phyloP scores from a whole-genome alignment of 2,888 invertebrate genomes.

The Galeopsomyia nigrocyanea region DNA sequence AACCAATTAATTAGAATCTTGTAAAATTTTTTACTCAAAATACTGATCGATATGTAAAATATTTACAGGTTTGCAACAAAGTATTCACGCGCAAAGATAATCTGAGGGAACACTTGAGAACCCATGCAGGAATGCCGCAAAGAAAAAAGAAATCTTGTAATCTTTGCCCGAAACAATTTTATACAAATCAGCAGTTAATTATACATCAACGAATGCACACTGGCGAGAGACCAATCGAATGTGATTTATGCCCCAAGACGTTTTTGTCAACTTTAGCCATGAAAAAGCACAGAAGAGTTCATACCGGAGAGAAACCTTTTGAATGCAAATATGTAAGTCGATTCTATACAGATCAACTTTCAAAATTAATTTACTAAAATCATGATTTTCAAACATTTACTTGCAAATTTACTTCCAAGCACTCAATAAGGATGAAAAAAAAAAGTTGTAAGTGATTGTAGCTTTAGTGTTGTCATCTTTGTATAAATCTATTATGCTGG shows the following conservation, averaged over 20 bases:
- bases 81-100: constrained; percentile 79
- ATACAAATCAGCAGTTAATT: constrained; percentile 66
- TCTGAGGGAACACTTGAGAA: constrained; percentile 78
- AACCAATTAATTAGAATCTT: constrained; percentile 11
- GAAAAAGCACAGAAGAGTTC: constrained; percentile 77
- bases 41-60: constrained; percentile 9
- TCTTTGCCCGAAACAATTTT: constrained; percentile 78
- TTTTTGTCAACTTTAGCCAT: constrained; percentile 83
- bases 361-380: constrained; percentile 11
- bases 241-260: constrained; percentile 80
- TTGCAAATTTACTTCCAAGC: constrained; percentile 60
- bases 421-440: constrained; percentile 55
- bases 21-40: constrained; percentile 1
- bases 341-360: background rate
- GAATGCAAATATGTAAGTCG: constrained; percentile 67
- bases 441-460: constrained; percentile 40
- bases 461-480: constrained; percentile 18
- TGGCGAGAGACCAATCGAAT: constrained; percentile 77
- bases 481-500: background rate
- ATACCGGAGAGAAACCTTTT: constrained; percentile 74
- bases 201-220: constrained; percentile 80
- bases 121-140: constrained; percentile 75
- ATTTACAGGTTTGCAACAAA: constrained; percentile 70
- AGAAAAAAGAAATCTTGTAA: constrained; percentile 75
- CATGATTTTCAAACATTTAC: constrained; percentile 24